These are phyloP conservation scores for Phenganax marumi DNA, from an alignment of 92 coral and sea anemone species.

Conservation along the genomic window DNA sequence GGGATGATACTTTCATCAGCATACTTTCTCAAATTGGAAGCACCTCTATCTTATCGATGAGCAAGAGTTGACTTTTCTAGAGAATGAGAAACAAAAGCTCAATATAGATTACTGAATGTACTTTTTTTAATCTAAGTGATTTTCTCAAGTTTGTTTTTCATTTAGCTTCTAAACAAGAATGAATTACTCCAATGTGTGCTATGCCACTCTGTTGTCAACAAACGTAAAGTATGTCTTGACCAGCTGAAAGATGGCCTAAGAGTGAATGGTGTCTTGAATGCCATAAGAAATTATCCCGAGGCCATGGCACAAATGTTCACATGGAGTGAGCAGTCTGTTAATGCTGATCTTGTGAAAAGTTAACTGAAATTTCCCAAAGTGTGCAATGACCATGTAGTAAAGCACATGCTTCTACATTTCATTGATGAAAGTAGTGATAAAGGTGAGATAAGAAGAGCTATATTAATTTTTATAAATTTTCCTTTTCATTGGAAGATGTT, in stretches of 20 bases:
- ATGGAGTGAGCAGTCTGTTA: constrained; percentile 14
- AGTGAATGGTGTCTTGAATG: constrained; percentile 30
- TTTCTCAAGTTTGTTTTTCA: neutral
- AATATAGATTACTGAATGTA: neutral
- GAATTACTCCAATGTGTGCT: constrained; percentile 31
- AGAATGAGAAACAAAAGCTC: neutral
- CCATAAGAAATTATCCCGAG: constrained; percentile 22
- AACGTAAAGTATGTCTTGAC: constrained; percentile 46
- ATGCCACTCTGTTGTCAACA: constrained; percentile 46
- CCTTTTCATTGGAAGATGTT: neutral
- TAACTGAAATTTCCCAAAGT: constrained; percentile 18
- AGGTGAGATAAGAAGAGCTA: constrained; percentile 22
- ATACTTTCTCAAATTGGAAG: constrained; percentile 46
- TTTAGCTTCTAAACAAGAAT: constrained; percentile 36
- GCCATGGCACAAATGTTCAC: constrained; percentile 38
- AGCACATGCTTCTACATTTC: constrained; percentile 43
- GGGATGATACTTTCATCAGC: constrained; percentile 25
- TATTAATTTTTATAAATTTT: too few relatives aligned
- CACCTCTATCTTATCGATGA: constrained; percentile 45
- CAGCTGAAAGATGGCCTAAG: constrained; percentile 51
- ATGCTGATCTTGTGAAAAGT: constrained; percentile 31
- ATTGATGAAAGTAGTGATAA: constrained; percentile 52
- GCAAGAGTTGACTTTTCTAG: neutral
- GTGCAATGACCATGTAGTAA: constrained; percentile 31
- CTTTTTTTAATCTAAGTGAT: neutral